These are phyloP conservation scores for Emydoidea blandingii DNA, from an alignment of 2,797 vertebrate genomes.

Conservation along the genomic window DNA sequence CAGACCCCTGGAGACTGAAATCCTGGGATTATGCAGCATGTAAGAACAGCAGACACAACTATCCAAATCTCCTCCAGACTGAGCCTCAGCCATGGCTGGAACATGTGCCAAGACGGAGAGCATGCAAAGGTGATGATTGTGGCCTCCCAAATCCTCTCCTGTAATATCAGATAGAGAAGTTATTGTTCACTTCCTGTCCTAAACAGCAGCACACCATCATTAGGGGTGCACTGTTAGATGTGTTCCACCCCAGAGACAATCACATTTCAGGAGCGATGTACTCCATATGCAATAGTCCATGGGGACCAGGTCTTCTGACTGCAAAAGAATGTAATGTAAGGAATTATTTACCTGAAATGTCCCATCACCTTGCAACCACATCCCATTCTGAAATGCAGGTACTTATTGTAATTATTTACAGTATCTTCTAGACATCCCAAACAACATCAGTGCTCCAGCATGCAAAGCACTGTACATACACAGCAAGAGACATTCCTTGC, in stretches of 20 bases:
- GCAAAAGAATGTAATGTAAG: neutral
- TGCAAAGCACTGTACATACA: neutral
- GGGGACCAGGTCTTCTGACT: neutral
- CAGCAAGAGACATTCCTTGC: neutral
- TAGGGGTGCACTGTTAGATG: neutral
- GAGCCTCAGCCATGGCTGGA: neutral
- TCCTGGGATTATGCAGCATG: fast-evolving
- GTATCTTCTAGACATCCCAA: neutral
- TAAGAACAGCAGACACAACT: neutral
- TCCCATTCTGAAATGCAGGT: neutral
- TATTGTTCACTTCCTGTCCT: neutral
- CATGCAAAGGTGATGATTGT: neutral
- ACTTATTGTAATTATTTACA: neutral
- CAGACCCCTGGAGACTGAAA: neutral
- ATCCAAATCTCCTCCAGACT: neutral
- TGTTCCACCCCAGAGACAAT: neutral
- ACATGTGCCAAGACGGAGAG: neutral
- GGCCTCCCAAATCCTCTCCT: neutral
- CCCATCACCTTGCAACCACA: neutral
- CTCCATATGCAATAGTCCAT: neutral
- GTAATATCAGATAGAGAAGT: neutral
- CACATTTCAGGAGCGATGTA: neutral
- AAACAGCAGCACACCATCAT: neutral
- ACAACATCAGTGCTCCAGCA: neutral
- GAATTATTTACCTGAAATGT: neutral